Base-by-base conservation (phyloP, 2,113 vertebrate genomes). In the Opisthocomus hoazin region DNA sequence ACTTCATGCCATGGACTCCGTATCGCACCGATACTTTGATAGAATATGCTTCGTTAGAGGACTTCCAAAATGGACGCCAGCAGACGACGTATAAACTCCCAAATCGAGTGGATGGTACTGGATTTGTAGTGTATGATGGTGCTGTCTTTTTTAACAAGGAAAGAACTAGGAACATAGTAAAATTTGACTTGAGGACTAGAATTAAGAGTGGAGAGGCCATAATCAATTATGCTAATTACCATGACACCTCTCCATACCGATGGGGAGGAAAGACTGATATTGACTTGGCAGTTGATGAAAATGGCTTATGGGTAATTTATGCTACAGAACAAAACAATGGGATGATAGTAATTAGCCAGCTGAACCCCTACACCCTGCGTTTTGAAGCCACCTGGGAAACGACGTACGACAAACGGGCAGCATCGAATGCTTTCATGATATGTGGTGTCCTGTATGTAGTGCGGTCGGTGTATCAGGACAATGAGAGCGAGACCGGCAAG, bases 71-170 rank as follows among this genome's bases (percentile, higher is more conserved):
- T 1, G 98, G 99, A 61, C 98, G 99, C 75, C 99, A 99, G 94
- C 99, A 99, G 90, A 99, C 99, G 4, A 99, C 99, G 2, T 99
- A 99, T 73, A 99, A 99, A 95, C 98, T 99, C 91, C 99, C 99
- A 29, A 99, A 99, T 95, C 98, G 99, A 41, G 99, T 99, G 95
- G 99, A 99, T 68, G 99, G 99, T 77, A 99, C 99, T 43, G 99
- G 99, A 96, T 99, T 99, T 97, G 99, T 99, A 70, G 99, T 99
- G 20, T 99, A 99, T 16, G 99, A 99, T 2, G 99, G 99, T 3
- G 99, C 99, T 6, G 99, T 99, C 84, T 99, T 99, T 98, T 99
- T 99, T 97, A 99, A 99, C 98, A 99, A 99, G 97, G 99, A 99
- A 88, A 97, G 99, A 92, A 99, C 99, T 18, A 98, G 99, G 90